These are phyloP conservation scores for Petrocephalus zakoni DNA, from an alignment of 2,113 vertebrate species.

Conservation along the genomic window DNA sequence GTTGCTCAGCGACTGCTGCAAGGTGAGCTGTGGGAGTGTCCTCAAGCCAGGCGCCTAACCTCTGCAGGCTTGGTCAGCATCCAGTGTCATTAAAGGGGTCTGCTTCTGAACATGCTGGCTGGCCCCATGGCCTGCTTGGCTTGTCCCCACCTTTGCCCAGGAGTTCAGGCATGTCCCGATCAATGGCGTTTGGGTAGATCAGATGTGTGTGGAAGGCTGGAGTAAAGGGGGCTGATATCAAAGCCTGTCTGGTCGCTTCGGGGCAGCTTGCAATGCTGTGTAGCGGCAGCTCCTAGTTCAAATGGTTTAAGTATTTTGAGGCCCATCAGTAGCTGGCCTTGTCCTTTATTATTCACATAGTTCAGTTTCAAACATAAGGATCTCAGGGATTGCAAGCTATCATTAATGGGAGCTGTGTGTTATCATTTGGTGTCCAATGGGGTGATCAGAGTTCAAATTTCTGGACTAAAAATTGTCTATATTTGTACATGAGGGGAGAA, in stretches of 20 bases:
- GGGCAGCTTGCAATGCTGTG: slow-evolving; percentile 3
- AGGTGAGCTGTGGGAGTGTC: background rate
- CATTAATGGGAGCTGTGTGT: slow-evolving; percentile 57
- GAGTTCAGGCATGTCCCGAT: background rate
- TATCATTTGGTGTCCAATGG: slow-evolving; percentile 49
- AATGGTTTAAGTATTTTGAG: slow-evolving; percentile 49
- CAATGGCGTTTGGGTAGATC: background rate
- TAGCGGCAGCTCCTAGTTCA: slow-evolving; percentile 38
- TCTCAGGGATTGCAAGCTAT: slow-evolving; percentile 67
- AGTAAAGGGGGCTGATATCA: background rate
- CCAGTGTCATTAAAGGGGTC: background rate
- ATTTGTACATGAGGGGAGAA: slow-evolving; percentile 34
- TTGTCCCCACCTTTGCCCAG: background rate
- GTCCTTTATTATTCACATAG: slow-evolving; percentile 56
- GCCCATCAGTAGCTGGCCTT: slow-evolving; percentile 52
- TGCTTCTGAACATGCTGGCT: background rate
- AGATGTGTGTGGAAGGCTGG: background rate
- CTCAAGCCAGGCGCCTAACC: background rate
- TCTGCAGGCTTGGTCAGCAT: background rate
- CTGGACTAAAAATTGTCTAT: slow-evolving; percentile 52
- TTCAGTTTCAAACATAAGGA: slow-evolving; percentile 55
- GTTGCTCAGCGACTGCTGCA: background rate
- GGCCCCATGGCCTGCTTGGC: background rate
- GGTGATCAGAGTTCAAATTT: slow-evolving; percentile 38
- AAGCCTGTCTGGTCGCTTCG: background rate